Evolutionary conservation across 2,888 invertebrate genomes (phyloP).

Genomic region (Phymatocera aterrima): DNA sequence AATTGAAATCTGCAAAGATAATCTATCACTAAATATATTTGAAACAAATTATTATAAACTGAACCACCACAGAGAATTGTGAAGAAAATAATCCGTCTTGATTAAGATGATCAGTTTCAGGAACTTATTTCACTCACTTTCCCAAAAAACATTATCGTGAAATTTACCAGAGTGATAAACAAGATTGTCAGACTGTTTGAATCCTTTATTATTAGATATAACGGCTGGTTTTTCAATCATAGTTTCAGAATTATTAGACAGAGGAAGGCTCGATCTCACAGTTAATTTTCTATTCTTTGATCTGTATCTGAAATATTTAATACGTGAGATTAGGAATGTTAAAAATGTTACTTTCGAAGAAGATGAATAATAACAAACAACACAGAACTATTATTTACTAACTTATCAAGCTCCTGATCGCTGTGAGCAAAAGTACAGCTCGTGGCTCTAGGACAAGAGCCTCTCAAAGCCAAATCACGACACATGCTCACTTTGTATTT

Average conservation of each 20-base stretch:
- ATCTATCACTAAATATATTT: neutral
- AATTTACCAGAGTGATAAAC: conserved; percentile 66
- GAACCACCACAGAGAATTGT: too few species aligned
- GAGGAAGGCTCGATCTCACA: conserved; percentile 63
- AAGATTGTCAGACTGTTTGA: conserved; percentile 71
- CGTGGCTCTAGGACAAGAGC: conserved; percentile 90
- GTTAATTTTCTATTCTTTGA: conserved; percentile 81
- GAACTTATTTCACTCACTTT: conserved; percentile 63
- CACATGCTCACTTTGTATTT: conserved; percentile 96
- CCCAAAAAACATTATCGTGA: conserved; percentile 66
- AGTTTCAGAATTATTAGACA: conserved; percentile 60
- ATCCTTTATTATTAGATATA: conserved; percentile 63
- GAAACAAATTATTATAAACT: too few species aligned
- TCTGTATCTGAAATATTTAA: conserved; percentile 77
- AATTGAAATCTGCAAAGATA: conserved; percentile 60
- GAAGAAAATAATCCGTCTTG: too few species aligned
- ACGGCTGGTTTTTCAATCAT: conserved; percentile 67
- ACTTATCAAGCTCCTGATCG: conserved; percentile 93
- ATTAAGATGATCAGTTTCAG: neutral
- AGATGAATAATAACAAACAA: conserved; percentile 12
- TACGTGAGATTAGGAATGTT: too few species aligned
- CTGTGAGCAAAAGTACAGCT: conserved; percentile 96
- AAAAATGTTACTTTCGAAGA: neutral
- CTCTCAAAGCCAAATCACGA: conserved; percentile 86
- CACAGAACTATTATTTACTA: too few species aligned